Evolutionary conservation across 2,888 invertebrate genomes (phyloP), one percentile per base, ranked within the genome.

Genomic region (Eilema griseolum): DNA sequence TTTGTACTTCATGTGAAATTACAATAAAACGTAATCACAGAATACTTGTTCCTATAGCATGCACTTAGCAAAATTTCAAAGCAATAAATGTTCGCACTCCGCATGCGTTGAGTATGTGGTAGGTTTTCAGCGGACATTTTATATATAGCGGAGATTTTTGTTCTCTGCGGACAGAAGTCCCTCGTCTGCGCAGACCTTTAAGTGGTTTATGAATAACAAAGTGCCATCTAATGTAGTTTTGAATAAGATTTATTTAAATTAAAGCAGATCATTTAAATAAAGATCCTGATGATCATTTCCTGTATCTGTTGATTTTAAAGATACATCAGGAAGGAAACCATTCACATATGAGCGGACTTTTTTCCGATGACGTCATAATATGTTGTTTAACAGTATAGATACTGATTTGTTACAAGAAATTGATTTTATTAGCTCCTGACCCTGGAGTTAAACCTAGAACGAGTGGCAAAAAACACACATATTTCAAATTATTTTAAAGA

Each of bases 241-340:
- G 3, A 59, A 28, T 59, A 16, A 59, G 28, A 64, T 28, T 61
- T 57, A 71, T 57, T 16, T 3, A 71, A 70, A 72, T 66, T 26
- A 61, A 75, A 61, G 61, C 33, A 59, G 20, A 61, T 7, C 3
- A 70, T 81, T 72, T 69, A n/a, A 52, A 73, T 69, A 16, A 46
- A 0, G 37, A 28, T n/a, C 31, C 7, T 23, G 33, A 11, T 31
- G 14, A 41, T 28, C 41, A 67, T 73, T 81, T 72, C 74, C 69
- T 72, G 60, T 23, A 66, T 24, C 23, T 23, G 23, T 8, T 14
- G 23, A 59, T 23, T 71, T 79, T 79, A 76, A 79, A 76, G 71
- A 71, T 74, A 79, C 16, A 41, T 11, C 72, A 79, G 79, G 82
- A 80, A 80, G 77, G 41, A 62, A 64, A 52, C 20, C 16, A 1